A percentile compares a stretch with the other conserved stretches of the same genome.
Conservation (phyloP, 2,888 invertebrate genomes). For the Hofmannophila pseudospretella region DNA sequence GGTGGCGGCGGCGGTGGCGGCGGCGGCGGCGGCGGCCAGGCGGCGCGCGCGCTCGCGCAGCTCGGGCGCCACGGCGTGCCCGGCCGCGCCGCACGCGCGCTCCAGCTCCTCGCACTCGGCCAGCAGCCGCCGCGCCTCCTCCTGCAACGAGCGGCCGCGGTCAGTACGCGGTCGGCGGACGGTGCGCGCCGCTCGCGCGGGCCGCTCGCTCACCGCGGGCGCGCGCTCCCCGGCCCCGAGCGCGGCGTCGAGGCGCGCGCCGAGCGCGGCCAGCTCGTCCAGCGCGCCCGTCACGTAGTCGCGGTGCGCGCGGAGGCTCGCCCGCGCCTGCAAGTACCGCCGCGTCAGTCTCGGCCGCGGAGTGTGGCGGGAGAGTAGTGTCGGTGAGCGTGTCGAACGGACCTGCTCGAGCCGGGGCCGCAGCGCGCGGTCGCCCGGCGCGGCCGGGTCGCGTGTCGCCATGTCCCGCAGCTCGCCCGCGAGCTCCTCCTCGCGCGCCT, state of each 20-base stretch:
- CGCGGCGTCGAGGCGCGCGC: too few species aligned
- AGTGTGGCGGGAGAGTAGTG: too few species aligned
- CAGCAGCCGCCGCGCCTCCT: slow-evolving; percentile 74
- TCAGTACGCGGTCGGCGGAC: slow-evolving; percentile 4
- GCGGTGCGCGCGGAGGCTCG: slow-evolving; percentile 68
- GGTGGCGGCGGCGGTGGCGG: slow-evolving; percentile 8
- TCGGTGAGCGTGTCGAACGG: too few species aligned
- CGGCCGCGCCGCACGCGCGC: slow-evolving; percentile 55
- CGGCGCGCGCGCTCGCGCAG: slow-evolving; percentile 46
- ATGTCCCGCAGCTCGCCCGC: not conserved
- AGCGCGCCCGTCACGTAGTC: slow-evolving; percentile 77
- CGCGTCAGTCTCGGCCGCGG: too few species aligned
- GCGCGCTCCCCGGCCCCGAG: too few species aligned
- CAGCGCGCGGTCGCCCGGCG: too few species aligned
- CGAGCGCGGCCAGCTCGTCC: slow-evolving; percentile 74
- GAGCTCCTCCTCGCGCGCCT: slow-evolving; percentile 78
- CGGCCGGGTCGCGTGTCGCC: too few species aligned
- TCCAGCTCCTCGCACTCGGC: slow-evolving; percentile 82
- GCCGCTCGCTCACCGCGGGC: too few species aligned
- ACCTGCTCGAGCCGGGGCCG: too few species aligned
- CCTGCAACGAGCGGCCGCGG: slow-evolving; percentile 37
- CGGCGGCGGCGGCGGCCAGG: slow-evolving; percentile 2
- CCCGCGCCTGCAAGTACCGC: slow-evolving; percentile 69
- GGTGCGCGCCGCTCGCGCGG: slow-evolving; percentile 6
- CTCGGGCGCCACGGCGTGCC: slow-evolving; percentile 37